Base-by-base conservation (phyloP, 64 coral and sea anemone species). In the Acropora yongei region DNA sequence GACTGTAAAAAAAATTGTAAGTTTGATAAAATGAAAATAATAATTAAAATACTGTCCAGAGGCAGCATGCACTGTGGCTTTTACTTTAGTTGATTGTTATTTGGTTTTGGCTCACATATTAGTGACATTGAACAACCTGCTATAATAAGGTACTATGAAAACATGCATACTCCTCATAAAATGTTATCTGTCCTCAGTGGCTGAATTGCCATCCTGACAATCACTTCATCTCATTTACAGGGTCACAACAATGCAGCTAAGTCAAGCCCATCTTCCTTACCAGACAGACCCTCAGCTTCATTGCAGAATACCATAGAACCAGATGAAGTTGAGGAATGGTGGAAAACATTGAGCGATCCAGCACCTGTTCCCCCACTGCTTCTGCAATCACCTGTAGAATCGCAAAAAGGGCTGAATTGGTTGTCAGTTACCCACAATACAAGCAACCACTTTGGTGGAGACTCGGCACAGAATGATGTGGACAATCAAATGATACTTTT, bases 321-420 rank as follows among this genome's bases (percentile, higher is more conserved):
- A 78, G 47, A 57, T 57, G 91, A 87, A 72, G 76, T 87, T 0
- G 88, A 94, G 47, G 95, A 77, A 2, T 97, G 95, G 95, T 97
- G 92, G 92, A 72, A 74, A 72, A 89, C 83, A 57, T 18, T 51
- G 19, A 85, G 77, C 44, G 88, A 90, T 55, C 73, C 49, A 44
- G 87, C 84, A 41, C 92, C 91, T 72, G 95, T 97, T 10, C 95
- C 95, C 11, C 95, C 89, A 84, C 49, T 97, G 13, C 89, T 89
- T 77, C 80, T 94, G 14, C 84, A 94, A 6, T 88, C 78, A 11
- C 90, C 95, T 39, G 84, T 89, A 46, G 86, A 89, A 65, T 89
- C 81, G 19, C 63, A 91, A 11, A 80, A 94, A 48, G 74, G 88
- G 39, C 57, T 80, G n/a, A 91, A 84, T 11, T 94, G 92, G 91